phyloP scores from a whole-genome alignment of 2,113 vertebrate genomes.

The Equus przewalskii region DNA sequence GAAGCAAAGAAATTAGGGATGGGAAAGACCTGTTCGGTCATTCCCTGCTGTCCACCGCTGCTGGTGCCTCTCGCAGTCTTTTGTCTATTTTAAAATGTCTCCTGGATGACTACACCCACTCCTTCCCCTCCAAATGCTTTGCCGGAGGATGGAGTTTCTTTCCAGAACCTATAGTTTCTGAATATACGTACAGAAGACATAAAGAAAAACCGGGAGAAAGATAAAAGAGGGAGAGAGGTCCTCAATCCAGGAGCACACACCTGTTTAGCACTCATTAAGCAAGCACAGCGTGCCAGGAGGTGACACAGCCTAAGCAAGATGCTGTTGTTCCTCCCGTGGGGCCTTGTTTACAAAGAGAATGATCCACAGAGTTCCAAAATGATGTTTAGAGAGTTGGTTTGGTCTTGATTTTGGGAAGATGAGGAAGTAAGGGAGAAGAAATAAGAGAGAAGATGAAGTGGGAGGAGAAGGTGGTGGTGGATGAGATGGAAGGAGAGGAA shows the following conservation, averaged over 20 bases:
- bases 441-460: neutral
- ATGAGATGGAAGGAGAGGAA: neutral
- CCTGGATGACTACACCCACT: neutral
- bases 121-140: neutral
- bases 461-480: neutral
- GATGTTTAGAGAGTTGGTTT: slow-evolving; percentile 14
- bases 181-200: slow-evolving; percentile 17
- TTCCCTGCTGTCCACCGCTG: neutral
- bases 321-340: rapidly evolving
- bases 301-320: neutral
- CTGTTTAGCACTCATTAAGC: slow-evolving; percentile 7
- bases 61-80: neutral
- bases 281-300: neutral
- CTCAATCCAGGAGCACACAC: neutral
- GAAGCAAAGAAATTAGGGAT: slow-evolving; percentile 15
- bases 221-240: neutral
- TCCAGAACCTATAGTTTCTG: neutral
- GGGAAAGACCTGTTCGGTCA: slow-evolving; percentile 54
- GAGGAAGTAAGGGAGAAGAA: neutral
- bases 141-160: neutral
- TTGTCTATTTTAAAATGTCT: slow-evolving; percentile 57
- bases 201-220: neutral
- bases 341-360: slow-evolving; percentile 26
- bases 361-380: slow-evolving; percentile 9
- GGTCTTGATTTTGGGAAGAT: neutral